Evolutionary conservation across 2,113 vertebrate species (phyloP).

Genomic region (Lophochroa leadbeateri): DNA sequence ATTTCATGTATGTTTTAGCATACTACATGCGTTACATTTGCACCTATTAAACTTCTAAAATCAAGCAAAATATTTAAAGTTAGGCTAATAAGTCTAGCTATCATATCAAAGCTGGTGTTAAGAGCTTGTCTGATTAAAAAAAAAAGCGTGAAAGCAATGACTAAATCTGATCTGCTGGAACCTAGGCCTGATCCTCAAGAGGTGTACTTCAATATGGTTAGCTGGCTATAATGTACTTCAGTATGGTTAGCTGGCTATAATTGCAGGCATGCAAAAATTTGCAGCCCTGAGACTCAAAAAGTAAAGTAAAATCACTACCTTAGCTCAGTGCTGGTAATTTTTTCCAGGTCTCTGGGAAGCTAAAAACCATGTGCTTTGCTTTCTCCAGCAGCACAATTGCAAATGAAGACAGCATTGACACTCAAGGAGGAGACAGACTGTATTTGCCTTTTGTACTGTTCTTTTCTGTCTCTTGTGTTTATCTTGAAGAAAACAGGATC

Average conservation of each 20-base stretch:
- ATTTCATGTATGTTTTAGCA: neutral
- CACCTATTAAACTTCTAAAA: neutral
- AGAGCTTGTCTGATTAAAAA: neutral
- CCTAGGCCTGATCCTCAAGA: neutral
- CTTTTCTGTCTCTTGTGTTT: neutral
- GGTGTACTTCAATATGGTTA: neutral
- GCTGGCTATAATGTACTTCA: neutral
- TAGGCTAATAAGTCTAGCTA: neutral
- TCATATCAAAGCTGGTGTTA: neutral
- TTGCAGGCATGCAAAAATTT: neutral
- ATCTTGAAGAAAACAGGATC: neutral
- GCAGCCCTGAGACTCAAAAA: neutral
- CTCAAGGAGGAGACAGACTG: rapidly evolving
- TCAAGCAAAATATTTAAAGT: neutral
- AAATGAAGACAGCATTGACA: neutral
- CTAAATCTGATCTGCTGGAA: neutral
- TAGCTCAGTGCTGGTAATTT: neutral
- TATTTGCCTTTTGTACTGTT: neutral
- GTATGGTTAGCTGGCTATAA: neutral
- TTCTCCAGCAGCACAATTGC: neutral
- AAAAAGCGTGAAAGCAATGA: neutral
- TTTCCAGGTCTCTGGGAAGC: neutral
- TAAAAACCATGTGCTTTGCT: neutral
- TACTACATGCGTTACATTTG: neutral
- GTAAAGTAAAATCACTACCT: neutral